These are phyloP conservation scores for Luffia ferchaultella DNA, from an alignment of 2,888 invertebrate species.

Conservation along the genomic window DNA sequence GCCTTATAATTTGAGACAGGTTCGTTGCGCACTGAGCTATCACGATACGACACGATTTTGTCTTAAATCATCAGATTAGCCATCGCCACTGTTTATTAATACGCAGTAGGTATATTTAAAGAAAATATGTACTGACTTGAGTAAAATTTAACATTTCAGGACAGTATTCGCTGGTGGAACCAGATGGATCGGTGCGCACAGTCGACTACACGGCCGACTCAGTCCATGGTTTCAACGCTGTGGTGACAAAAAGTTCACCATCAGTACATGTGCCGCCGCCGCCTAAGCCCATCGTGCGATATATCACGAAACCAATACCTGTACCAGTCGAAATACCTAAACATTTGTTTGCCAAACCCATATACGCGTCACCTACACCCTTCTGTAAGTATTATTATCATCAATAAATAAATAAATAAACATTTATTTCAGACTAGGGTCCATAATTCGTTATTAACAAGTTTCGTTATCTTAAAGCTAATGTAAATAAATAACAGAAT, in stretches of 20 bases:
- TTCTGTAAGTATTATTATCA: constrained; percentile 24
- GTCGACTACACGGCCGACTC: constrained; percentile 68
- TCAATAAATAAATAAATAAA: neutral
- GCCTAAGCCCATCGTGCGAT: constrained; percentile 24
- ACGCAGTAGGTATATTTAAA: too few species aligned
- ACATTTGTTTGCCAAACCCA: constrained; percentile 16
- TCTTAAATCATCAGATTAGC: too few species aligned
- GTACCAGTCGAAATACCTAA: constrained; percentile 38
- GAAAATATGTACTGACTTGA: too few species aligned
- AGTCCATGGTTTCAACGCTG: constrained; percentile 65
- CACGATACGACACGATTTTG: too few species aligned
- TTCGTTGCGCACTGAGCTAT: too few species aligned
- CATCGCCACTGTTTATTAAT: too few species aligned
- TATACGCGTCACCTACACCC: constrained; percentile 26
- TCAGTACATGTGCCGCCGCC: constrained; percentile 30
- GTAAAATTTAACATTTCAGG: constrained; percentile 40
- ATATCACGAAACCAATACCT: constrained; percentile 32
- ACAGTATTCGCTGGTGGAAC: constrained; percentile 60
- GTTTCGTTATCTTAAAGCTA: too few species aligned
- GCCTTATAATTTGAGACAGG: too few species aligned
- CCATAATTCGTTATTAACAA: too few species aligned
- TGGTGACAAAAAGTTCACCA: constrained; percentile 61
- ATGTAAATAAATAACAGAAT: too few species aligned
- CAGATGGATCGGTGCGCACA: constrained; percentile 59
- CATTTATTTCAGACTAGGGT: too few species aligned